Conservation (phyloP, 2,888 invertebrate genomes). For the Epinotia ramella region DNA sequence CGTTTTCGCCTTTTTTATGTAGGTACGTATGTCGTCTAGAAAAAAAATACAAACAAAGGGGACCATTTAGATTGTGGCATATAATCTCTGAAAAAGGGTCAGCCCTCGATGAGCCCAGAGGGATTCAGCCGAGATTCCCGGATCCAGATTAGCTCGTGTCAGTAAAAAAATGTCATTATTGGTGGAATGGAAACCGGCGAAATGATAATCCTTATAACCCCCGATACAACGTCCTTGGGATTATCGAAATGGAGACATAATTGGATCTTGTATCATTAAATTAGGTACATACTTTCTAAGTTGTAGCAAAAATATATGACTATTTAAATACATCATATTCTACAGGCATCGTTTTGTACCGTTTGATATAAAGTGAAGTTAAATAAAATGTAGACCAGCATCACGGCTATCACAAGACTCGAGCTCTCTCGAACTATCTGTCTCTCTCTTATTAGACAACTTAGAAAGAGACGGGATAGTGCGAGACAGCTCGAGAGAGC, state of each 20-base stretch:
- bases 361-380: no score
- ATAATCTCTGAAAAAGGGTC: background rate
- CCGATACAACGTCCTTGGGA: background rate
- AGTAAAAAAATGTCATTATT: conserved; percentile 27
- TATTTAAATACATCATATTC: no score
- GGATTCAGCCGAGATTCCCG: conserved; percentile 5
- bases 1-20: background rate
- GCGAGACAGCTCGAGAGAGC: no score
- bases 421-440: no score
- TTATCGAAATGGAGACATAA: background rate
- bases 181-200: conserved; percentile 13
- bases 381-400: no score
- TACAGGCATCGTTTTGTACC: no score
- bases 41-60: background rate
- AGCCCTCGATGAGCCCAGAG: background rate
- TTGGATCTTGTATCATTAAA: no score
- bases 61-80: background rate
- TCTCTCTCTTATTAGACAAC: no score
- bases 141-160: background rate
- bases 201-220: conserved; percentile 10
- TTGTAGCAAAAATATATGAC: no score
- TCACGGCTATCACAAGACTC: no score
- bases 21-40: background rate
- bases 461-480: no score
- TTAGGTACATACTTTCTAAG: no score